Conservation (phyloP, 2,888 invertebrate species). For the Hedya salicella region DNA sequence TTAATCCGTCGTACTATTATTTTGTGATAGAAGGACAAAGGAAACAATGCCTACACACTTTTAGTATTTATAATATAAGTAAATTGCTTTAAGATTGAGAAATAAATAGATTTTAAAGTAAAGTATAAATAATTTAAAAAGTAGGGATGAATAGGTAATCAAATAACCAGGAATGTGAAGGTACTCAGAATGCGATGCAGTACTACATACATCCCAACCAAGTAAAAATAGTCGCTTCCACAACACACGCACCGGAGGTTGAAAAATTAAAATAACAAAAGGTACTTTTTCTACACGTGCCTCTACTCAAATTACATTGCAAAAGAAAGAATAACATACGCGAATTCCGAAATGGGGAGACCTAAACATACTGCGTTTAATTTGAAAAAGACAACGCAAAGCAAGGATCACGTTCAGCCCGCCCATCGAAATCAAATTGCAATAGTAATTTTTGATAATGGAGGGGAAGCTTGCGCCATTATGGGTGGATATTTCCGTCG, state of each 20-base stretch:
- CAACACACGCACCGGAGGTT: conserved; percentile 52
- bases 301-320: conserved; percentile 73
- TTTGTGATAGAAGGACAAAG: too few relatives aligned
- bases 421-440: conserved; percentile 76
- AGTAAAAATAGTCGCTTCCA: conserved; percentile 38
- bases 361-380: conserved; percentile 72
- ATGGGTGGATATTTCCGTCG: conserved; percentile 80
- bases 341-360: conserved; percentile 63
- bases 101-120: background rate
- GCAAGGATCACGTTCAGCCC: conserved; percentile 71
- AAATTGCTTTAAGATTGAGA: too few relatives aligned
- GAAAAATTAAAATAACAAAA: conserved; percentile 73
- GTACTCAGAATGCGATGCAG: background rate
- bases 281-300: conserved; percentile 72
- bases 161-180: background rate
- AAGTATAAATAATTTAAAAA: background rate
- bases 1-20: too few relatives aligned
- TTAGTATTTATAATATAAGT: too few relatives aligned
- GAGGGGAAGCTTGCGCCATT: conserved; percentile 69
- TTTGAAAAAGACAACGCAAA: conserved; percentile 76
- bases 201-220: background rate
- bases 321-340: conserved; percentile 66
- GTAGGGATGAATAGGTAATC: too few relatives aligned
- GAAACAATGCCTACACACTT: too few relatives aligned
- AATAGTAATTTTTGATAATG: conserved; percentile 81